Evolutionary conservation across 2,797 vertebrate genomes (phyloP), one percentile per base, ranked within the genome.

Genomic region (Gymnoscopelus microlampas): DNA sequence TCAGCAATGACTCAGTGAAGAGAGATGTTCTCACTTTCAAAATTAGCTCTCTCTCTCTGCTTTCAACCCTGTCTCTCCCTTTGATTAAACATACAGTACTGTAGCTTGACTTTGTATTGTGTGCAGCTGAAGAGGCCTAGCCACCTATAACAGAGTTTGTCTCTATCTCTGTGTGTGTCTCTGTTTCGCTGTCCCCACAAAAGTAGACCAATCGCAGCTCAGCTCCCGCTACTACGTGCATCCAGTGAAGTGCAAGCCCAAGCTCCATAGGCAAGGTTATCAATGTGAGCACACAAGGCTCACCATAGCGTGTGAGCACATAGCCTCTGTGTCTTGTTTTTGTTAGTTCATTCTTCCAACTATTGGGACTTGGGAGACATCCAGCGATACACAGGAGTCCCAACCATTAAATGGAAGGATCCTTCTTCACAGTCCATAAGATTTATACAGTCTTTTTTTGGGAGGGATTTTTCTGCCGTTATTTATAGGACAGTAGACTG

Each of bases 341-440:
- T 2, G 32, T 32, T 32, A 3, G 5, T 64, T 76, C 12, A 60
- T 51, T 32, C 24, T 19, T 62, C 73, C 58, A 54, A 66, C 74
- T 0, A 48, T 49, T 39, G 9, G 66, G 54, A 60, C 48, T 49
- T 39, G 9, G 66, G 54, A 60, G 53, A 35, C 57, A 63, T 24
- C 26, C 12, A 24, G 19, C 26, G 19, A 11, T 24, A 35, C 29
- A 13, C 26, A 35, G 64, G 53, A 73, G 78, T 74, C 81, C 77
- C 58, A 19, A 53, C 13, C 23, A n/a, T 78, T 6, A 11, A 72
- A 66, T 53, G 68, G 63, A 66, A 73, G 82, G 67, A 81, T 68
- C 80, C 68, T 75, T 84, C 80, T 82, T 76, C 82, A 83, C 71
- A 76, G 63, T 83, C 87, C 66, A 79, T 60, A 23, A 66, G 74